phyloP scores from a whole-genome alignment of 2,888 invertebrate species.

The Agonopterix arenella region DNA sequence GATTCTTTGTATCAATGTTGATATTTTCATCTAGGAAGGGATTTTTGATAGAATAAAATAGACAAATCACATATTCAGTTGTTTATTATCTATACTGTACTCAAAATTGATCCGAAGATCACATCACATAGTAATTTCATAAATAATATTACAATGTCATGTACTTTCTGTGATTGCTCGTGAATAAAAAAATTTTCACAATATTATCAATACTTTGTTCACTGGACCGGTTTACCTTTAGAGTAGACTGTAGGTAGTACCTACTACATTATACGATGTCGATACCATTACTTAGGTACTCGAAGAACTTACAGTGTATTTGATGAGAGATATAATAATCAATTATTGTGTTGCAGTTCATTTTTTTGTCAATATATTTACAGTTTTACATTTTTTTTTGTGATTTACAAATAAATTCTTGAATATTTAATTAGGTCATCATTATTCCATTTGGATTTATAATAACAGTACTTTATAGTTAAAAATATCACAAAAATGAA shows the following conservation, averaged over 20 bases:
- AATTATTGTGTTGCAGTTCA: conserved; percentile 75
- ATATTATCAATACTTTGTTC: conserved; percentile 76
- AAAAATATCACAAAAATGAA: conserved; percentile 79
- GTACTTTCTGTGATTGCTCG: conserved; percentile 74
- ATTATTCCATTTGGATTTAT: conserved; percentile 75
- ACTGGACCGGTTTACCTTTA: conserved; percentile 74
- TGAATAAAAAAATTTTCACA: conserved; percentile 76
- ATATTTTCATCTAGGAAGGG: too few relatives aligned
- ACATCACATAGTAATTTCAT: conserved; percentile 84
- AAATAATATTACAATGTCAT: conserved; percentile 79
- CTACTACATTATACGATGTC: conserved; percentile 68
- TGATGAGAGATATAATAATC: conserved; percentile 69
- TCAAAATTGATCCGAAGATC: conserved; percentile 85
- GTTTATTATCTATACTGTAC: conserved; percentile 86
- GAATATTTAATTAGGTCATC: conserved; percentile 77
- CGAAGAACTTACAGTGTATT: conserved; percentile 73
- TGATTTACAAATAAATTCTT: conserved; percentile 78
- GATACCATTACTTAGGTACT: conserved; percentile 66
- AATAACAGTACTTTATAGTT: conserved; percentile 78
- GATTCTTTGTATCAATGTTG: too few relatives aligned
- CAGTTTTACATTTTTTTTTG: conserved; percentile 77
- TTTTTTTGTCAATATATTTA: conserved; percentile 76
- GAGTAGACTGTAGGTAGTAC: conserved; percentile 65
- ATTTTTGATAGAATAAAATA: conserved; percentile 40
- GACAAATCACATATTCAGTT: conserved; percentile 79